Conservation (phyloP, 2,888 invertebrate species). For the Coleophora deauratella region DNA sequence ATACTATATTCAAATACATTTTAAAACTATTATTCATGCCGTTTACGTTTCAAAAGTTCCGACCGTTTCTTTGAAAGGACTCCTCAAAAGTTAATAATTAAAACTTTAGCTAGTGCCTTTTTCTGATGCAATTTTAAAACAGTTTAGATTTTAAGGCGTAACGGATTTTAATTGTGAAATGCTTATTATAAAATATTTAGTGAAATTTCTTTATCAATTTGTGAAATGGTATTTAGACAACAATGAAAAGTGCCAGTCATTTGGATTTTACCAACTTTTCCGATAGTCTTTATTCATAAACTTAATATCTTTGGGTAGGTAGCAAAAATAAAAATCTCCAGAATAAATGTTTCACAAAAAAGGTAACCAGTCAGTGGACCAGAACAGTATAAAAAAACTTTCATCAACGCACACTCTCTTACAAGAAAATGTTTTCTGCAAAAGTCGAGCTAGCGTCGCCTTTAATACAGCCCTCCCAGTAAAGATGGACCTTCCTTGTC, state of each 20-base stretch:
- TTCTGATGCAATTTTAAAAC: conserved; percentile 52
- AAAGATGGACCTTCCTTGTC: conserved; percentile 19
- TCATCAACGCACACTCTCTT: conserved; percentile 21
- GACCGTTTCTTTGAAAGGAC: conserved; percentile 63
- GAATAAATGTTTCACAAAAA: conserved; percentile 12
- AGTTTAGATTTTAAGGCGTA: conserved; percentile 28
- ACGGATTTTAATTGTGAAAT: conserved; percentile 39
- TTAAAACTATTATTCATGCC: conserved; percentile 74
- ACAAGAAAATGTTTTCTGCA: conserved; percentile 36
- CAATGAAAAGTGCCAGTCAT: too few species aligned
- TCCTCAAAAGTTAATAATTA: conserved; percentile 58
- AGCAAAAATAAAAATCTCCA: conserved; percentile 50
- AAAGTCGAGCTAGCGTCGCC: conserved; percentile 27
- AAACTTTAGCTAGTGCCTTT: conserved; percentile 27
- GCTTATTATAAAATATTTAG: too few species aligned
- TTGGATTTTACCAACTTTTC: too few species aligned
- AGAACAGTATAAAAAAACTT: conserved; percentile 25
- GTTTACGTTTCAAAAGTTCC: conserved; percentile 69
- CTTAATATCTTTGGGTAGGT: too few species aligned
- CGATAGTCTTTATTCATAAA: too few species aligned
- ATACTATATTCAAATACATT: conserved; percentile 73
- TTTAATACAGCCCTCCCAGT: conserved; percentile 26
- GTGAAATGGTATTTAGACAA: too few species aligned
- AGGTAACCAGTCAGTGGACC: conserved; percentile 13
- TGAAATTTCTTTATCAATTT: too few species aligned